Conservation (phyloP, 2,113 vertebrate species). For the Talpa occidentalis region DNA sequence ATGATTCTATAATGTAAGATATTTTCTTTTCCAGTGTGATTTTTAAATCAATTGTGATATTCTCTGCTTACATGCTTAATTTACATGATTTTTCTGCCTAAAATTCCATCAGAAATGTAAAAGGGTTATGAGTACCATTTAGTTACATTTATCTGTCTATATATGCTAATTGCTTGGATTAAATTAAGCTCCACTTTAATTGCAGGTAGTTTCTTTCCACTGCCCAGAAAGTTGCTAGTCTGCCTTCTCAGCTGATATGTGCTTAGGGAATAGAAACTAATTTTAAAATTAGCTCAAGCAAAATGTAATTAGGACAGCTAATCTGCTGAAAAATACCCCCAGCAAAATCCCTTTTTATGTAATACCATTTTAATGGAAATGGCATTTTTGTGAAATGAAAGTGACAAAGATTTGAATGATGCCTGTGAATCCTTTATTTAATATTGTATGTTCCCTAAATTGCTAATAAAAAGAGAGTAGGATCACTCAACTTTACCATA, state of each 20-base stretch:
- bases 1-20: neutral
- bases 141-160: neutral
- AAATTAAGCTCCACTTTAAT: slow-evolving; percentile 53
- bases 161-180: neutral
- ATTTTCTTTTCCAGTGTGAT: slow-evolving; percentile 1
- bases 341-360: slow-evolving; percentile 38
- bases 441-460: slow-evolving; percentile 45
- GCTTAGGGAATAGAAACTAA: slow-evolving; percentile 63
- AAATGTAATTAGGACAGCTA: slow-evolving; percentile 70
- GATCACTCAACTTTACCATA: neutral
- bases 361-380: slow-evolving; percentile 61
- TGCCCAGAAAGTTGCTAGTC: slow-evolving; percentile 31
- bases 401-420: slow-evolving; percentile 47
- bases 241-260: slow-evolving; percentile 29
- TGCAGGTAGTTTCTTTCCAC: slow-evolving; percentile 47
- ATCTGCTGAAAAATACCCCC: slow-evolving; percentile 70
- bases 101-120: slow-evolving; percentile 38
- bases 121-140: neutral
- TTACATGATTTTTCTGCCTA: neutral
- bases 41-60: neutral
- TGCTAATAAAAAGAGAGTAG: slow-evolving; percentile 21
- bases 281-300: slow-evolving; percentile 67
- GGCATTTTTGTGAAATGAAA: slow-evolving; percentile 58
- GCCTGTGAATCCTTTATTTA: slow-evolving; percentile 37
- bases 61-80: neutral